Conservation (phyloP, 1,140 invertebrate genomes). For the Caerostris darwini region DNA sequence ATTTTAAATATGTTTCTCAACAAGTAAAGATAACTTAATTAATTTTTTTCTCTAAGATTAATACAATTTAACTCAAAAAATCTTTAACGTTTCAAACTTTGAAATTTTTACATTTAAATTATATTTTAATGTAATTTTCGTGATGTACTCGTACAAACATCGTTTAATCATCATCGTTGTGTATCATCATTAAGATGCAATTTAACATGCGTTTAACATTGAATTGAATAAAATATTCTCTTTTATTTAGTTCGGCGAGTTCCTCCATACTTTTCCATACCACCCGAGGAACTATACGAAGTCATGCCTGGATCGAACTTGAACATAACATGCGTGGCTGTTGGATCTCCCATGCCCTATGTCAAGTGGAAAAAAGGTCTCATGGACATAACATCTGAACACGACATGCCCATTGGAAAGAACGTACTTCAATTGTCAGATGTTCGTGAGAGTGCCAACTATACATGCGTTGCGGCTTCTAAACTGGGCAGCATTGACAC, state of each 20-base stretch:
- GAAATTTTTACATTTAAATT: too few relatives aligned
- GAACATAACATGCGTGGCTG: conserved; percentile 97
- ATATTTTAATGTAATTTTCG: too few relatives aligned
- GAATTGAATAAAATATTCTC: too few relatives aligned
- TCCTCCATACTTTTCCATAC: conserved; percentile 95
- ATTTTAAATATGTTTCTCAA: too few relatives aligned
- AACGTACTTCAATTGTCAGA: conserved; percentile 93
- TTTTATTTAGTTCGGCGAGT: conserved; percentile 91
- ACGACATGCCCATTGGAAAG: conserved; percentile 83
- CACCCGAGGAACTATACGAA: conserved; percentile 90
- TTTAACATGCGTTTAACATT: too few relatives aligned
- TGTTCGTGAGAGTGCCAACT: conserved; percentile 94
- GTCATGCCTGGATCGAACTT: conserved; percentile 94
- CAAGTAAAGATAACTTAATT: too few relatives aligned
- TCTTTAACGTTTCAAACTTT: too few relatives aligned
- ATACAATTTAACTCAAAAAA: too few relatives aligned
- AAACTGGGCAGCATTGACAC: conserved; percentile 95
- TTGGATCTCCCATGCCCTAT: conserved; percentile 97
- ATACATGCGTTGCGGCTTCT: conserved; percentile 97
- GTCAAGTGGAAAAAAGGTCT: conserved; percentile 97
- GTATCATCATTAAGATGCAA: too few relatives aligned
- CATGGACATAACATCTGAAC: conserved; percentile 88
- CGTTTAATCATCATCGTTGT: too few relatives aligned
- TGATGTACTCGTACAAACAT: too few relatives aligned
- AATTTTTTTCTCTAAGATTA: too few relatives aligned